These are phyloP conservation scores for Tetranychus cinnabarinus DNA, from an alignment of 1,140 invertebrate genomes.

Conservation along the genomic window DNA sequence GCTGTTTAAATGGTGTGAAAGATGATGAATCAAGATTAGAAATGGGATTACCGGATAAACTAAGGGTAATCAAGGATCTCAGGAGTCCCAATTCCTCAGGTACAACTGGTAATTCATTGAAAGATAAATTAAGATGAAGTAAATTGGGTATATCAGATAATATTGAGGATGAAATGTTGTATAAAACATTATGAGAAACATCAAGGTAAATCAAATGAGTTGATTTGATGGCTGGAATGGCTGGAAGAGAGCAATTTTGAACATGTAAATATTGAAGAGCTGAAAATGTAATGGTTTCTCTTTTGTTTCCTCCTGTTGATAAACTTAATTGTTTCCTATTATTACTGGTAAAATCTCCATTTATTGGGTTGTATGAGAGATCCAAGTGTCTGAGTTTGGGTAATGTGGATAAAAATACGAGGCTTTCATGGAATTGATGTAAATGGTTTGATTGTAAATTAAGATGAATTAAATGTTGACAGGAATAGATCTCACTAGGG, in stretches of 20 bases:
- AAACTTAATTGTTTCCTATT: no score
- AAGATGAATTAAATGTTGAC: not conserved
- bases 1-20: constrained; percentile 10
- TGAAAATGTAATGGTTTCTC: no score
- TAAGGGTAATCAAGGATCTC: constrained; percentile 3
- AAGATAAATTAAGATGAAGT: constrained; percentile 11
- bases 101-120: constrained; percentile 12
- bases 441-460: no score
- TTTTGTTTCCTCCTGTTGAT: no score
- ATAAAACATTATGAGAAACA: constrained; percentile 9
- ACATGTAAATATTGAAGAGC: no score
- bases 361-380: no score
- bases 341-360: no score
- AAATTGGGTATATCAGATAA: constrained; percentile 5
- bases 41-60: constrained; percentile 13
- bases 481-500: not conserved
- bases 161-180: constrained; percentile 4
- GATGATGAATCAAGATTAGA: constrained; percentile 8
- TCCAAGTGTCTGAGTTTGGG: no score
- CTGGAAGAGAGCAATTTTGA: not conserved
- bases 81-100: constrained; percentile 10
- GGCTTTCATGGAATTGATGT: no score
- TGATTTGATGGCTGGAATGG: not conserved
- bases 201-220: constrained; percentile 1
- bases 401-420: no score